Base-by-base conservation (phyloP, 2,888 invertebrate genomes). In the Eristalis tenax region DNA sequence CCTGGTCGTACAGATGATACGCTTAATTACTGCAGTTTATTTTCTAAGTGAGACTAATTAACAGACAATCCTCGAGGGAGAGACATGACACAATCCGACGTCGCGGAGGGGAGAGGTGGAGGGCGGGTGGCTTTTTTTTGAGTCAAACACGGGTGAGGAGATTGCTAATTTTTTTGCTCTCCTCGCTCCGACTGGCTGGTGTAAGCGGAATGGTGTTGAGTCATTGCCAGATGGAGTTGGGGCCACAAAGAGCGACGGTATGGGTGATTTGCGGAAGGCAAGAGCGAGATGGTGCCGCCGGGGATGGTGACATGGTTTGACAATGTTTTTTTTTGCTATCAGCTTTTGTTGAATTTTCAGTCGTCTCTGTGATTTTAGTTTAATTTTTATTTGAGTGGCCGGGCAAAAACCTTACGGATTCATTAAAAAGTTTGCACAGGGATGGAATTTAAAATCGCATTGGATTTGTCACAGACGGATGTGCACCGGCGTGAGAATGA, bases 21-120 rank as follows among this genome's bases (percentile, higher is more conserved):
- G 90, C 91, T 92, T 92, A 92, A 92, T 92, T 92, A 91, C 92
- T 92, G 91, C 92, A 91, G 92, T 92, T 92, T 92, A 92, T 92
- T 92, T 92, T 92, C 92, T 92, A 92, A 92, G 92, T 92, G 92
- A 91, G 91, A 92, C 92, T 92, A 92, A 92, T 92, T 92, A 92
- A 91, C 91, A 91, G 91, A 89, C 90, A 90, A 91, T 91, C 91
- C 90, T 74, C 77, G 77, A 88, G 80, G 86, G 88, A 80, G 61
- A 76, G 76, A 83, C 87, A 83, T 79, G 79, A 83, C 68, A 87
- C 79, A 87, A 83, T 83, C 50, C 73, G 35, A 68, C 73, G 81
- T 43, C 50, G 43, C 63, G 61, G 63, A 66, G 61, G 74, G 75
- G 50, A 63, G 23, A 5, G 18, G 6, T 70, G 1, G 6, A n/a